Conservation (phyloP, 1,140 invertebrate genomes). For the Nautilus pompilius region DNA sequence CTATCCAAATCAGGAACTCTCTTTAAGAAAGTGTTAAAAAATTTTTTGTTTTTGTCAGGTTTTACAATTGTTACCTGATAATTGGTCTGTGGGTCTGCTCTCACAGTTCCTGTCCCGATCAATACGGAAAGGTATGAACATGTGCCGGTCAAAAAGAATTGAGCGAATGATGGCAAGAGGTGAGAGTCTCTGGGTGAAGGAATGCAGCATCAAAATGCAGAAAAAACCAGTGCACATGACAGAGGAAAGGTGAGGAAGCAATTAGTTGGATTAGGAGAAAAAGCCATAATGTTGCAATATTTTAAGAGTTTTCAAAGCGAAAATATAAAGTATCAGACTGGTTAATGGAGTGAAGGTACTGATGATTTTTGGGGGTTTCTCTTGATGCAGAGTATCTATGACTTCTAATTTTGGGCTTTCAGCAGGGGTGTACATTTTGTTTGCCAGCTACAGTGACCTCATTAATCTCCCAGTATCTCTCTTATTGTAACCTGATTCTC, state of each 20-base stretch:
- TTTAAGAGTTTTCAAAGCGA: background rate
- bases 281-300: background rate
- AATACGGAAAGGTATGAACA: slow-evolving; percentile 52
- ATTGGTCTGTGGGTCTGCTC: slow-evolving; percentile 56
- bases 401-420: background rate
- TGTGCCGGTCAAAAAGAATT: slow-evolving; percentile 49
- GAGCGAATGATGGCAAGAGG: slow-evolving; percentile 55
- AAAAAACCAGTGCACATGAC: slow-evolving; percentile 49
- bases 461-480: no score
- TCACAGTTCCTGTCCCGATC: slow-evolving; percentile 54
- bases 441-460: no score
- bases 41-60: slow-evolving; percentile 41
- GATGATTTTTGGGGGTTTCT: background rate
- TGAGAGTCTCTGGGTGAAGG: slow-evolving; percentile 55
- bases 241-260: slow-evolving; percentile 52
- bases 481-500: no score
- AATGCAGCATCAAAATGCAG: slow-evolving; percentile 50
- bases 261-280: background rate
- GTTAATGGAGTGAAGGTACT: background rate
- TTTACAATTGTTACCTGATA: slow-evolving; percentile 56
- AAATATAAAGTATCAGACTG: background rate
- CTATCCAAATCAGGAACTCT: no score
- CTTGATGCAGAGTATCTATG: background rate
- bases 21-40: no score
- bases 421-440: no score